Percentiles rank a stretch among this genome's conserved stretches.
Conservation (phyloP, 2,888 invertebrate genomes). For the Eupelmus urozonus region DNA sequence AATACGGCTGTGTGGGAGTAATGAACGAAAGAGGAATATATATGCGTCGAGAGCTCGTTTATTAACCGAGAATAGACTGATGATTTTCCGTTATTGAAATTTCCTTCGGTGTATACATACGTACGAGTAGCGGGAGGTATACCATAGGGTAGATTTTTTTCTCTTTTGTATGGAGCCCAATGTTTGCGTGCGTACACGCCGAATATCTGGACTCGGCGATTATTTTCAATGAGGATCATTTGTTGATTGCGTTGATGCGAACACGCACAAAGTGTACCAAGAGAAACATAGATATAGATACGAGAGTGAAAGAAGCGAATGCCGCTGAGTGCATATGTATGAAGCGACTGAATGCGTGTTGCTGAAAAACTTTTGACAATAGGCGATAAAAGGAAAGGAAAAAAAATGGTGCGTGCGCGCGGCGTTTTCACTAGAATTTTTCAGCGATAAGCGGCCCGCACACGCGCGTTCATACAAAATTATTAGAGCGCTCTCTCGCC, state of each 20-base stretch:
- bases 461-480: constrained; percentile 6
- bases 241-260: too few relatives aligned
- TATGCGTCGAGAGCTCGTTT: not conserved
- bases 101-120: not conserved
- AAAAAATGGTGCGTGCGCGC: constrained; percentile 4
- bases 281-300: too few relatives aligned
- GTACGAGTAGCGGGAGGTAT: too few relatives aligned
- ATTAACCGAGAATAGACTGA: constrained; percentile 40
- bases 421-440: not conserved
- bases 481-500: constrained; percentile 10
- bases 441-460: not conserved
- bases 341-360: not conserved
- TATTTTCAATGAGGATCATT: too few relatives aligned
- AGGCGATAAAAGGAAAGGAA: not conserved
- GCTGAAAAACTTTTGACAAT: not conserved
- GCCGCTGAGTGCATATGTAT: not conserved
- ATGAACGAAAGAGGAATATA: constrained; percentile 19
- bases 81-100: not conserved
- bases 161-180: too few relatives aligned
- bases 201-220: too few relatives aligned
- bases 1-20: not conserved
- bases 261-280: too few relatives aligned
- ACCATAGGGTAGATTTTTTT: too few relatives aligned
- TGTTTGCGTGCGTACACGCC: too few relatives aligned
- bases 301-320: not conserved